Conservation (phyloP, 2,888 invertebrate species). For the Sphaerophoria taeniata region DNA sequence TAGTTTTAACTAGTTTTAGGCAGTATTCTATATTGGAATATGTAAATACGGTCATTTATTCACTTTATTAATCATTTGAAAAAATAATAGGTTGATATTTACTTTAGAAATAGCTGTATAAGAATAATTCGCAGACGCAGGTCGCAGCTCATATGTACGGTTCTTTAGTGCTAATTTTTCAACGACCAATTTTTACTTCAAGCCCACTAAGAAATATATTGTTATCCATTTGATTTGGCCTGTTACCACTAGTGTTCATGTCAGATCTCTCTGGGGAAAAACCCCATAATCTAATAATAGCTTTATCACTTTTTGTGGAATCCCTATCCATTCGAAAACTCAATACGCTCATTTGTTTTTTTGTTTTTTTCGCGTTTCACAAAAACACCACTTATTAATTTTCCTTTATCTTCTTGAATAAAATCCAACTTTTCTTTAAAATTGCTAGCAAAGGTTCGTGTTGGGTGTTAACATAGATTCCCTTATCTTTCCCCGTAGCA, state of each 20-base stretch:
- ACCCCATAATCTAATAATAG: constrained; percentile 17
- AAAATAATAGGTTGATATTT: no score
- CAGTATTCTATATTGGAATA: no score
- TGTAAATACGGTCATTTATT: no score
- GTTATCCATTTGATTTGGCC: constrained; percentile 1
- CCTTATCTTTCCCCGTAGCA: neutral
- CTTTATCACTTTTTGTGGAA: constrained; percentile 34
- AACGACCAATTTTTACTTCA: no score
- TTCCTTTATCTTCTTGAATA: constrained; percentile 34
- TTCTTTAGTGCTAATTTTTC: no score
- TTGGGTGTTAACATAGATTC: constrained; percentile 6
- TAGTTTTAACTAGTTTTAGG: no score
- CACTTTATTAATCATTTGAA: no score
- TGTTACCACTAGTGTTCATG: constrained; percentile 21
- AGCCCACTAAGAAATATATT: neutral
- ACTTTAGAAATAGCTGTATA: no score
- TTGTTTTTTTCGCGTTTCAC: neutral
- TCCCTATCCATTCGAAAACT: neutral
- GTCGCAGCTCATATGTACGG: no score
- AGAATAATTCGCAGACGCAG: no score
- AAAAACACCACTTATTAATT: constrained; percentile 34
- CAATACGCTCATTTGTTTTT: neutral
- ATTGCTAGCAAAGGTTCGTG: no score
- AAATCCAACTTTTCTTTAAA: constrained; percentile 34
- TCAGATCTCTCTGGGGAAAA: constrained; percentile 10